phyloP scores from a whole-genome alignment of 2,888 invertebrate genomes.

The Drosophila setosimentum region DNA sequence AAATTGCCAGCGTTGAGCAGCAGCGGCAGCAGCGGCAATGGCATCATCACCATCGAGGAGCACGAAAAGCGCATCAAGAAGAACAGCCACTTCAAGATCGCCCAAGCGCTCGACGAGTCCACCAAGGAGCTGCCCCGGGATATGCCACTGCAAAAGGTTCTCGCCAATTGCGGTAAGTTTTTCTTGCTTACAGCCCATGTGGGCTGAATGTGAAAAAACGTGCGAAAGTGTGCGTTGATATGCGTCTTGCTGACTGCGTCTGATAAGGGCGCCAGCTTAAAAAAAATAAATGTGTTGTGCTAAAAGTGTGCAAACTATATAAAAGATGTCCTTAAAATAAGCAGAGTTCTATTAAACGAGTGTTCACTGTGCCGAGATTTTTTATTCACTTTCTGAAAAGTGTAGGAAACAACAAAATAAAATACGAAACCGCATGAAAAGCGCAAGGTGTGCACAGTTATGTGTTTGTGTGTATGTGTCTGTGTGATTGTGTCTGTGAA shows the following conservation, averaged over 20 bases:
- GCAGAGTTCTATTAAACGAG: neutral
- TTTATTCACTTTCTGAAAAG: neutral
- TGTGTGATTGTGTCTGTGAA: conserved; percentile 23
- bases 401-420: conserved; percentile 20
- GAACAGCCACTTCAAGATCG: conserved; percentile 93
- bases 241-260: conserved; percentile 3
- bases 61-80: conserved; percentile 93
- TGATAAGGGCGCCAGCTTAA: conserved; percentile 27
- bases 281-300: conserved; percentile 5
- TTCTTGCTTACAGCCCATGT: conserved; percentile 22
- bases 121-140: conserved; percentile 88
- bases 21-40: conserved; percentile 66
- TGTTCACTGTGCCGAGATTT: neutral
- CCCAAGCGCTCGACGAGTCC: conserved; percentile 90
- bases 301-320: neutral
- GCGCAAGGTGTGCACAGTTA: conserved; percentile 55
- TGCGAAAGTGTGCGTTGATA: conserved; percentile 13
- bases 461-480: conserved; percentile 15
- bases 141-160: conserved; percentile 82
- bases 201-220: conserved; percentile 2
- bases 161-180: conserved; percentile 82
- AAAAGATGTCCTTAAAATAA: neutral
- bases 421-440: conserved; percentile 28
- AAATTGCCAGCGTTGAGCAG: conserved; percentile 82
- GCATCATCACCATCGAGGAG: conserved; percentile 85